Base-by-base conservation (phyloP, 2,888 invertebrate species). In the Morpho deidamia region DNA sequence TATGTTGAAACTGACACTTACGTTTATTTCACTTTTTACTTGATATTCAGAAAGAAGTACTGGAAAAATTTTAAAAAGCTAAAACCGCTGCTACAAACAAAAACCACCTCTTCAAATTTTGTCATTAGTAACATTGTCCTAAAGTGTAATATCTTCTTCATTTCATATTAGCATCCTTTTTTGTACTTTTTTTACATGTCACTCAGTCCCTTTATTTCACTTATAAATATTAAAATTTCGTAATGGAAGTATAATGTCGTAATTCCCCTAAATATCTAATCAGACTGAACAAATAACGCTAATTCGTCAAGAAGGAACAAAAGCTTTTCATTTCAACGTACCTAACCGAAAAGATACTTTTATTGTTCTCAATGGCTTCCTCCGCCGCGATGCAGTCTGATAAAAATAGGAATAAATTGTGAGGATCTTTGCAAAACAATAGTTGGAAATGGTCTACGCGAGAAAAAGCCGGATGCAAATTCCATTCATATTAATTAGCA, bases 401-500 rank as follows among this genome's bases (percentile, higher is more conserved):
- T 83, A 83, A 86, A 86, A 87, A 81, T 81, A 76, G 75, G 72
- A 85, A 88, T 85, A 88, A 87, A 88, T 89, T 87, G 83, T 81
- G 82, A 83, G 85, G 76, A 86, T 89, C 87, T 87, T 83, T 80
- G 80, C 87, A 84, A 88, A 88, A 89, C 88, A 89, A 89, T 89
- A 89, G 88, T 89, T 87, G 83, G 83, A 83, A 88, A 86, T 81
- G 81, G 82, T 82, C 78, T 80, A 81, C 81, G 83, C 78, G 87
- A 88, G 89, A 88, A 88, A 88, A 88, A 89, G 85, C 88, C 84
- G 87, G 87, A 88, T 89, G 88, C 86, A 89, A 89, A 88, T 86
- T 85, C 88, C 83, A 88, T 89, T 88, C 88, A 88, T 89, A 88
- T 89, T 89, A 89, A 89, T 89, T 89, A 89, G 87, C 83, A 88